Base-by-base conservation (phyloP, 2,888 invertebrate species). In the Brachyptera putata region DNA sequence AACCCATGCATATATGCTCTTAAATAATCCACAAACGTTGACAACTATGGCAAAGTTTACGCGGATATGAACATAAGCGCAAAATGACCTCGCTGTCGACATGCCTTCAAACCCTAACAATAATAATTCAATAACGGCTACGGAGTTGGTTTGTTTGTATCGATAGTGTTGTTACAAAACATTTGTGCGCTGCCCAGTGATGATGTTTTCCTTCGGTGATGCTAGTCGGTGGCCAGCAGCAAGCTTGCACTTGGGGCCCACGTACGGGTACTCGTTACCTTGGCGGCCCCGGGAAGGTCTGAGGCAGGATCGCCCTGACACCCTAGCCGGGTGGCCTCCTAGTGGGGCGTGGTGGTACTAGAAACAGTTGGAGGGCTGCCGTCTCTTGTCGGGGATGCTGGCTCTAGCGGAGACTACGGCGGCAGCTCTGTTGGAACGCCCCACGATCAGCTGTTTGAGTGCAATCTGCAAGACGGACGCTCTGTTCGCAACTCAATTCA, bases 251-350 rank as follows among this genome's bases (percentile, higher is more conserved):
- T 73, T 82, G 86, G 85, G 84, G 83, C 80, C 75, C 74, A 83
- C 86, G 71, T 64, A 75, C 85, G 67, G 79, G 85, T 81, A 84
- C 75, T 64, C 71, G 61, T 74, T 79, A 81, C 83, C 81, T 77
- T 78, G 67, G 56, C 68, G 75, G 80, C 82, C 84, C 78, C 86
- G 87, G 87, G 87, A 88, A 87, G 87, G 87, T 88, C 87, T 87
- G 87, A 87, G 87, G 74, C 76, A 80, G 80, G 83, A 83, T 46
- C 81, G 79, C 18, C 11, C 9, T 25, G 70, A 86, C 80, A 79
- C 82, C 87, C 81, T 87, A 86, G 24, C 79, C 77, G 87, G 85
- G 81, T 79, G 82, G 80, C 80, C 79, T 79, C 77, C 74, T 76
- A 79, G 71, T 76, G 79, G 80, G 81, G 81, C 80, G 82, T 77